A percentile compares a stretch with the other conserved stretches of the same genome.
Evolutionary conservation across 2,113 vertebrate genomes (phyloP).

Genomic region (Scatophagus argus): DNA sequence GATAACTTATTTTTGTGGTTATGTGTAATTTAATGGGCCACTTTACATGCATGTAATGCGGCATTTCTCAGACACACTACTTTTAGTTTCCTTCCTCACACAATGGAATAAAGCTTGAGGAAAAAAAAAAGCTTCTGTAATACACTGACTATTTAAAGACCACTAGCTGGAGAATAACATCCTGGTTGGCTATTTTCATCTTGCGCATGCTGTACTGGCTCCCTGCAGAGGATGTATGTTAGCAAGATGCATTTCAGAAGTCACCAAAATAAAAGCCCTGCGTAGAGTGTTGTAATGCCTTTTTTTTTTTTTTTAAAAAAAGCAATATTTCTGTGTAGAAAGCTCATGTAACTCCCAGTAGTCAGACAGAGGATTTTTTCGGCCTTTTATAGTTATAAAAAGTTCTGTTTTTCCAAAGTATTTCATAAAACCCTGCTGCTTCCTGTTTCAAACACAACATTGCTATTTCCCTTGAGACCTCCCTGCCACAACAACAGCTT

Average conservation of each 20-base stretch:
- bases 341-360: neutral
- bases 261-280: slow-evolving; percentile 27
- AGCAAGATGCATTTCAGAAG: neutral
- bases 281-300: neutral
- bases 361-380: neutral
- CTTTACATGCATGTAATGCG: neutral
- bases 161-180: slow-evolving; percentile 30
- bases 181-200: slow-evolving; percentile 36
- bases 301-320: too few species aligned
- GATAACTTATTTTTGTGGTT: neutral
- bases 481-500: neutral
- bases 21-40: neutral
- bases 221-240: neutral
- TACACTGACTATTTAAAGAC: slow-evolving; percentile 22
- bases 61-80: neutral
- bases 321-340: neutral
- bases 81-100: neutral
- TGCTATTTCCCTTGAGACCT: neutral
- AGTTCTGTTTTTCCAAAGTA: neutral
- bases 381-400: too few species aligned
- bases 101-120: too few species aligned
- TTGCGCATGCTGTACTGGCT: neutral
- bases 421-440: neutral
- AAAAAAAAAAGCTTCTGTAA: too few species aligned
- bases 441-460: neutral